Evolutionary conservation across 2,888 invertebrate genomes (phyloP).

Genomic region (Leucozona laternaria): DNA sequence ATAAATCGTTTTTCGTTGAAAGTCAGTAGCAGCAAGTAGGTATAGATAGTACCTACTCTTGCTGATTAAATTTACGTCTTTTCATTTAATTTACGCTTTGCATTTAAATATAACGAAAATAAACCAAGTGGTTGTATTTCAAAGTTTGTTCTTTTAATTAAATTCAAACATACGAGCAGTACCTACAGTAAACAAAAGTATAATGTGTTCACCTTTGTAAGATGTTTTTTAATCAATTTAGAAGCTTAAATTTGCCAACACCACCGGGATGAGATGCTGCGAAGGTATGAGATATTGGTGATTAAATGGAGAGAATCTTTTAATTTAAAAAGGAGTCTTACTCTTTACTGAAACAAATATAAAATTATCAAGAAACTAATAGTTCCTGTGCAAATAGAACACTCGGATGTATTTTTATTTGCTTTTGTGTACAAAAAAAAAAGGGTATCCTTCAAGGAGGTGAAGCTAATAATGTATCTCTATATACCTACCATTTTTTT

Average conservation of each 20-base stretch:
- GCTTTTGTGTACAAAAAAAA: not conserved
- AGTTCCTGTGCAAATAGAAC: not conserved
- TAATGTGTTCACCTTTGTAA: not conserved
- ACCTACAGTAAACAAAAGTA: not conserved
- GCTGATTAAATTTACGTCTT: conserved; percentile 20
- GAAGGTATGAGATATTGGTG: not conserved
- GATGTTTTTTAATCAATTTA: not conserved
- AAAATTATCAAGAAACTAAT: not conserved
- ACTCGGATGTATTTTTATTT: not conserved
- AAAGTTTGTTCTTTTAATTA: conserved; percentile 30
- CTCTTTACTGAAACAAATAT: not conserved
- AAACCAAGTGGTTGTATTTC: conserved; percentile 8
- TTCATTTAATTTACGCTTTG: not conserved
- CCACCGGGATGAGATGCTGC: not conserved
- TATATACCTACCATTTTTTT: not conserved
- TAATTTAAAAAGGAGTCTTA: not conserved
- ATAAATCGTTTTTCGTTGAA: conserved; percentile 19
- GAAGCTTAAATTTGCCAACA: not conserved
- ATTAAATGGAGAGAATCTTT: not conserved
- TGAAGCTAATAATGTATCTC: not conserved
- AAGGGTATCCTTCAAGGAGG: not conserved
- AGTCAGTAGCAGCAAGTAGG: no score
- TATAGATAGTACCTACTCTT: conserved; percentile 6
- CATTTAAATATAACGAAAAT: conserved; percentile 10
- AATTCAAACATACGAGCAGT: conserved; percentile 5